Evolutionary conservation across 2,888 invertebrate species (phyloP).

Genomic region (Mesorhabditis spiculigera): DNA sequence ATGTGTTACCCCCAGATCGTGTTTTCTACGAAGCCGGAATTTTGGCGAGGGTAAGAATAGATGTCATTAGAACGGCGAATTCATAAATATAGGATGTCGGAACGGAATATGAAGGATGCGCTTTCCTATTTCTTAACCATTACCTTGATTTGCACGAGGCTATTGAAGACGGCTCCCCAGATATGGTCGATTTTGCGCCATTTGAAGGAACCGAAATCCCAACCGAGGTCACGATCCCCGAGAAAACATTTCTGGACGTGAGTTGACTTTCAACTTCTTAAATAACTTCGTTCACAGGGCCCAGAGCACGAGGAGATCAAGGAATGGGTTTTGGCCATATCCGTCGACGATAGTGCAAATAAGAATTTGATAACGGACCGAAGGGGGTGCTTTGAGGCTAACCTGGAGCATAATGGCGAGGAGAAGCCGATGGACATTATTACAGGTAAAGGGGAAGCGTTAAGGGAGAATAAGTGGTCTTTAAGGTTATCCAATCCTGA

Average conservation of each 20-base stretch:
- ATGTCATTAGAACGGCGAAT: background rate
- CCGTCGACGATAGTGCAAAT: conserved; percentile 84
- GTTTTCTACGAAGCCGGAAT: conserved; percentile 74
- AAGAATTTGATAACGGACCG: conserved; percentile 76
- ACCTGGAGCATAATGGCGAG: conserved; percentile 65
- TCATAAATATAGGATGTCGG: background rate
- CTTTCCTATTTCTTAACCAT: conserved; percentile 91
- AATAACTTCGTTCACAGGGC: conserved; percentile 40
- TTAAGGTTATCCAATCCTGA: conserved; percentile 77
- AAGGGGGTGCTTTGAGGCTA: conserved; percentile 78
- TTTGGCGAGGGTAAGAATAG: conserved; percentile 44
- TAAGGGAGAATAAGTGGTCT: background rate
- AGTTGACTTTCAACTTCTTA: conserved; percentile 13
- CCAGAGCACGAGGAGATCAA: conserved; percentile 77
- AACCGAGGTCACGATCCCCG: conserved; percentile 70
- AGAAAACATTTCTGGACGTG: conserved; percentile 45
- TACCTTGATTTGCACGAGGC: conserved; percentile 93
- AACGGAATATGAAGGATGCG: conserved; percentile 69
- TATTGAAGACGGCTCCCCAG: conserved; percentile 72
- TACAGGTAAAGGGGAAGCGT: conserved; percentile 60
- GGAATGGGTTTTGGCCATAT: conserved; percentile 92
- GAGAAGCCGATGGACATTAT: conserved; percentile 78
- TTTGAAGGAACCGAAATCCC: conserved; percentile 83
- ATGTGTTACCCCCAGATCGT: conserved; percentile 87
- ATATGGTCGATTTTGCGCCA: conserved; percentile 70